Evolutionary conservation across 2,113 vertebrate genomes (phyloP).

Genomic region (Misgurnus anguillicaudatus): DNA sequence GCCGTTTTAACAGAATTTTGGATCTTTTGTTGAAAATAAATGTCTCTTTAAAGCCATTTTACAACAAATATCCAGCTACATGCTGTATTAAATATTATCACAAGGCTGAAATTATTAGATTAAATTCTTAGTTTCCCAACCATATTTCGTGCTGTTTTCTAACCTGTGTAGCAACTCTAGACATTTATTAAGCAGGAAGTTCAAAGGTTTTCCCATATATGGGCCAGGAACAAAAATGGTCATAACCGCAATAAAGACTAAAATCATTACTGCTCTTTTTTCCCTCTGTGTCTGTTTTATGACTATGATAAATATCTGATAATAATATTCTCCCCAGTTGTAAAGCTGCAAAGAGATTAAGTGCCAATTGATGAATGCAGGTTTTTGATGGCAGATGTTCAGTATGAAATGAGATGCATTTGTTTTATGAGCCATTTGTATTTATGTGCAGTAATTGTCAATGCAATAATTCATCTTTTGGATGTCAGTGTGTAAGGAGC

Average conservation of each 20-base stretch:
- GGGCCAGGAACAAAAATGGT: no score
- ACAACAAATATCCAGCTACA: not conserved
- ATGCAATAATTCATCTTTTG: not conserved
- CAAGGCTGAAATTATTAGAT: no score
- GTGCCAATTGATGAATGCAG: not conserved
- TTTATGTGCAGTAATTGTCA: not conserved
- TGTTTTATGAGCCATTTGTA: not conserved
- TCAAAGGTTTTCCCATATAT: not conserved
- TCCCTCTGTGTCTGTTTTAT: not conserved
- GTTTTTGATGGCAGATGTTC: not conserved
- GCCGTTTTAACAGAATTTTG: no score
- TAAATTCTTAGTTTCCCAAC: no score
- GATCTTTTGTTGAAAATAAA: no score
- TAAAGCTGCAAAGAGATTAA: not conserved
- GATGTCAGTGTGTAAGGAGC: constrained; percentile 94
- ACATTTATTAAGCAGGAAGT: no score
- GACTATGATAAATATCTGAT: not conserved
- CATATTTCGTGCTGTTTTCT: no score
- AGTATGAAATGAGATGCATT: not conserved
- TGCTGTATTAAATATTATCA: not conserved
- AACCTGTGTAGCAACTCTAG: no score
- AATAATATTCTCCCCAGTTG: not conserved
- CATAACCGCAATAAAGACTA: not conserved
- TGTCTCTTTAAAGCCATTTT: not conserved
- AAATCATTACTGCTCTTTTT: not conserved